phyloP scores from a whole-genome alignment of 2,113 vertebrate genomes.

The Clarias gariepinus region DNA sequence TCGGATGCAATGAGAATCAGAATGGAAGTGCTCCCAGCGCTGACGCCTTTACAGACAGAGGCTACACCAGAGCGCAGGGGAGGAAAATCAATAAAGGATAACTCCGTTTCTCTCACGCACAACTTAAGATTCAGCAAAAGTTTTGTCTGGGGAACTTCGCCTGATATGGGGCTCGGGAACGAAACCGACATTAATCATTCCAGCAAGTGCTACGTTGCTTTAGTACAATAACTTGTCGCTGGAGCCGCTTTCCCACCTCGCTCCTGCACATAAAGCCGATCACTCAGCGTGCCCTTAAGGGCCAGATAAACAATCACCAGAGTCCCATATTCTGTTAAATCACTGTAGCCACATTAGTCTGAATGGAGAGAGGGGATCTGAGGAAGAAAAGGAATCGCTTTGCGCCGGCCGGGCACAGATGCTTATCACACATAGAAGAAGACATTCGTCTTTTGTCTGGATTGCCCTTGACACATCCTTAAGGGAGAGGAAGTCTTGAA shows the following conservation, averaged over 20 bases:
- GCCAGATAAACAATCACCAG: slow-evolving; percentile 81
- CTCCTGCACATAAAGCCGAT: slow-evolving; percentile 73
- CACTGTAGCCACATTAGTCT: slow-evolving; percentile 75
- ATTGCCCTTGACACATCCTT: slow-evolving; percentile 85
- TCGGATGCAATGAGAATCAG: slow-evolving; percentile 85
- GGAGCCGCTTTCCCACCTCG: slow-evolving; percentile 69
- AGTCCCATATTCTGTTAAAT: slow-evolving; percentile 73
- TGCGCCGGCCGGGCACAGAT: slow-evolving; percentile 77
- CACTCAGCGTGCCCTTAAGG: slow-evolving; percentile 76
- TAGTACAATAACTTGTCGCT: slow-evolving; percentile 60
- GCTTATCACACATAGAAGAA: slow-evolving; percentile 85
- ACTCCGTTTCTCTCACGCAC: slow-evolving; percentile 77
- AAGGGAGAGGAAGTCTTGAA: slow-evolving; percentile 75
- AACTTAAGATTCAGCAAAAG: slow-evolving; percentile 76
- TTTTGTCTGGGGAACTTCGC: slow-evolving; percentile 77
- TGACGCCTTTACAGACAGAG: slow-evolving; percentile 43
- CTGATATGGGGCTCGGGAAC: slow-evolving; percentile 68
- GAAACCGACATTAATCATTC: slow-evolving; percentile 81
- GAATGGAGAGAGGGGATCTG: slow-evolving; percentile 75
- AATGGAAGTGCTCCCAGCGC: slow-evolving; percentile 82
- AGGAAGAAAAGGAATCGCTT: slow-evolving; percentile 74
- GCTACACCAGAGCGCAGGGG: slow-evolving; percentile 38
- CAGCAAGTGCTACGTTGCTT: slow-evolving; percentile 71
- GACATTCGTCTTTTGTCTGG: slow-evolving; percentile 85
- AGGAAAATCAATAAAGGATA: slow-evolving; percentile 77